Base-by-base conservation (phyloP, 2,888 invertebrate genomes). In the Cataglyphis rosenhaueri region DNA sequence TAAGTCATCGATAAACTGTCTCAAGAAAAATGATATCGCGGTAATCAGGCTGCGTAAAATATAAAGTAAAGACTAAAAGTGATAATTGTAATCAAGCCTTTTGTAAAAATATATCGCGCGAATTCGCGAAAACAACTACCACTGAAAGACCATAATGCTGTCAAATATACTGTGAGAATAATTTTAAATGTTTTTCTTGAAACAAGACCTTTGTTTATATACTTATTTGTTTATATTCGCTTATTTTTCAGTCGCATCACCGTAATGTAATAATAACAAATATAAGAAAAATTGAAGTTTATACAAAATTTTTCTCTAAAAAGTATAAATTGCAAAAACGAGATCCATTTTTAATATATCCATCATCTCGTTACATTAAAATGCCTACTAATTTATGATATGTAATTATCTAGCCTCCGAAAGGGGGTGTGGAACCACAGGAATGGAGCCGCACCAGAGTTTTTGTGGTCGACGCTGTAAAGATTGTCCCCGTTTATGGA, bases 401-500 rank as follows among this genome's bases (percentile, higher is more conserved):
- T 89, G 91, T 92, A 93, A 93, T 92, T 91, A 91, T 90, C 90
- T 91, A 91, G 90, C 88, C 81, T 86, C 87, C 85, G n/a, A 48
- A 73, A 48, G 29, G 1, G 57, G 38, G 79, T 52, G 64, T 64
- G 29, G 1, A n/a, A 38, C 41, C 68, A 15, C 15, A 61, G 68
- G 62, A 62, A 82, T 44, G 21, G 81, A 21, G 68, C 62, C 38
- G 62, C 48, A 52, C 64, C 71, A 44, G 48, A 29, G 25, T 83
- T 83, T 84, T 83, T 68, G 82, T 76, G 59, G 86, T 86, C 87
- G 86, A 87, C 86, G 91, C 87, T 90, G 91, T 93, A 93, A 93
- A 91, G 90, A 90, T 89, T 91, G 91, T 91, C 91, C n/a, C 89
- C 88, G 92, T 93, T 93, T 92, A 93, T 92, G 93, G 93, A 90